Base-by-base conservation (phyloP, 2,797 vertebrate species). In the Cyprinodon diabolis region DNA sequence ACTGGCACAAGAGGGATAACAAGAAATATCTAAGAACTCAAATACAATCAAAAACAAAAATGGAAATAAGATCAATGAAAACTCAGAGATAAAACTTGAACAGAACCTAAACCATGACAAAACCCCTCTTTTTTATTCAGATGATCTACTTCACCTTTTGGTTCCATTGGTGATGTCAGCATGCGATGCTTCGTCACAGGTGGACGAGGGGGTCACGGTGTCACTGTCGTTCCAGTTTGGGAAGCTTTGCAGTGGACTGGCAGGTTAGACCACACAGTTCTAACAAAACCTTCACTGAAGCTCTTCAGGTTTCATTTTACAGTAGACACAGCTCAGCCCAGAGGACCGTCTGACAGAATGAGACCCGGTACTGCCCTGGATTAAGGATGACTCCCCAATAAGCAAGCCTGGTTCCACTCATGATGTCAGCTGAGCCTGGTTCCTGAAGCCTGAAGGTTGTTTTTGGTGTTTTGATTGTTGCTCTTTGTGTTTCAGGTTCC, bases 141-240 rank as follows among this genome's bases (percentile, higher is more conserved):
- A 98, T 87, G 96, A 98, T 88, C 95, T 95, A 81, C 96, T 96
- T 86, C 95, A 96, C 81, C 94, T 97, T 15, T 92, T 99, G 76
- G 95, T 97, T 85, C 97, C 97, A 0, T 91, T 98, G 92, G 96
- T 99, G 89, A 98, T 97, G 93, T 95, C 96, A 0, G 96, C 97
- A 86, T 99, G 97, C 77, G 96, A 98, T 84, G 51, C 56, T 2
- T 82, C 83, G 0, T 58, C 73, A 0, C 84, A 85, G 93, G 93
- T 93, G 47, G 97, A 98, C 66, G 96, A 98, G 89, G 95, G 95
- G 10, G 92, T 97, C 66, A 85, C 96, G 80, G 92, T 95, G 35
- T 97, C 97, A 23, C 91, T 99, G 89, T 98, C 97, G 1, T 97
- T 96, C 81, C 95, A 98, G 90, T 96, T 97, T 89, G 97, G 97